Conservation (phyloP, 2,797 vertebrate genomes). For the Phrynocephalus guinanensis region DNA sequence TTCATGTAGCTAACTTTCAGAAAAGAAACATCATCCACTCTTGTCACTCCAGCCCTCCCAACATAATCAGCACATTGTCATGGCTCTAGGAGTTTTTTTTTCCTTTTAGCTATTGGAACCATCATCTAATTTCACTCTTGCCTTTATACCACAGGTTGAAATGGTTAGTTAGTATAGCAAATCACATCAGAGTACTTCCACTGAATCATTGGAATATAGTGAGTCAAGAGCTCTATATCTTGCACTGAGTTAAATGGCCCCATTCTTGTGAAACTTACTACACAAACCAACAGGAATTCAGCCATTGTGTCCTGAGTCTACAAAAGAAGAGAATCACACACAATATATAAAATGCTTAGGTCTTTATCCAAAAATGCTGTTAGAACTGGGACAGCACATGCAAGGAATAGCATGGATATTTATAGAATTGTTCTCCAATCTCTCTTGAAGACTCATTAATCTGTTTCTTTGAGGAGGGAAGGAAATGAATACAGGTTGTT, state of each 20-base stretch:
- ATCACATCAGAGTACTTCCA: no score
- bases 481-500: not conserved
- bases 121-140: not conserved
- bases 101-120: not conserved
- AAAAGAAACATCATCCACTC: not conserved
- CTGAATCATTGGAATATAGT: no score
- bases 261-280: no score
- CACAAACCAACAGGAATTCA: no score
- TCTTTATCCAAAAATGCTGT: not conserved
- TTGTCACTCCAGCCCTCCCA: not conserved
- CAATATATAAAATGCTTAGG: not conserved
- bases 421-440: not conserved
- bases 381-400: not conserved
- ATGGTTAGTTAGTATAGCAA: no score
- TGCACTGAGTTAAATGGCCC: no score
- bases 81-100: not conserved
- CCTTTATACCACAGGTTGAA: not conserved
- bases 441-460: not conserved
- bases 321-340: not conserved
- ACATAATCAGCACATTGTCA: not conserved
- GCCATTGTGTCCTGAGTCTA: not conserved
- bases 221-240: no score
- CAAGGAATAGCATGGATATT: not conserved
- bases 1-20: not conserved
- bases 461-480: not conserved